These are phyloP conservation scores for Drosophila quinaria DNA, from an alignment of 2,888 invertebrate genomes.

Conservation along the genomic window DNA sequence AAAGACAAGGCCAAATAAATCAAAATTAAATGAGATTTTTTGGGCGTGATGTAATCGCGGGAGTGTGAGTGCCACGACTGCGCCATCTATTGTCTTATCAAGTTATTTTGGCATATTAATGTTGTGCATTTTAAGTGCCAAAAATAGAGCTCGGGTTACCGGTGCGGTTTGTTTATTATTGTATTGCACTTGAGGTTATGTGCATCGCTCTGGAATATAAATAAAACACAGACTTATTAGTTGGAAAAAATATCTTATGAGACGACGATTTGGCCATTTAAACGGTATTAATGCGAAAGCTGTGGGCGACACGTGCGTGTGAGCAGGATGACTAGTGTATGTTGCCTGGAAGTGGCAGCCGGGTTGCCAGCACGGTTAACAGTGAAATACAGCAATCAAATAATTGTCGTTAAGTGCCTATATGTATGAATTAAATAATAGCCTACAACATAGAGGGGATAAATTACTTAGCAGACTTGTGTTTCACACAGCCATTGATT, in stretches of 20 bases:
- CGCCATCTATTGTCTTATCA: slow-evolving; percentile 50
- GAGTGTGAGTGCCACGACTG: slow-evolving; percentile 60
- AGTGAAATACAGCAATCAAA: not conserved
- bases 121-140: slow-evolving; percentile 12
- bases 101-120: slow-evolving; percentile 19
- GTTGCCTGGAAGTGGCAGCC: slow-evolving; percentile 39
- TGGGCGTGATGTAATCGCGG: slow-evolving; percentile 80
- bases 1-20: slow-evolving; percentile 25
- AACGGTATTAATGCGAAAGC: slow-evolving; percentile 26
- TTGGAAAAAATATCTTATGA: slow-evolving; percentile 68
- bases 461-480: not conserved
- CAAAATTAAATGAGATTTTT: slow-evolving; percentile 52
- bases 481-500: too few species aligned
- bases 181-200: slow-evolving; percentile 63
- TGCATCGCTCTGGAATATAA: slow-evolving; percentile 74
- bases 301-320: slow-evolving; percentile 33
- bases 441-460: not conserved
- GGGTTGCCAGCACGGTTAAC: slow-evolving; percentile 35
- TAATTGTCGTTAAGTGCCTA: not conserved
- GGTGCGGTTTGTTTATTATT: slow-evolving; percentile 69
- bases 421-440: not conserved
- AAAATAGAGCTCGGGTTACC: slow-evolving; percentile 32
- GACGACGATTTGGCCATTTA: slow-evolving; percentile 57
- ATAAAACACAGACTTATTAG: slow-evolving; percentile 79
- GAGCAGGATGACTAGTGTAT: slow-evolving; percentile 45